Conservation (phyloP, 2,888 invertebrate genomes). For the Metellina segmentata region DNA sequence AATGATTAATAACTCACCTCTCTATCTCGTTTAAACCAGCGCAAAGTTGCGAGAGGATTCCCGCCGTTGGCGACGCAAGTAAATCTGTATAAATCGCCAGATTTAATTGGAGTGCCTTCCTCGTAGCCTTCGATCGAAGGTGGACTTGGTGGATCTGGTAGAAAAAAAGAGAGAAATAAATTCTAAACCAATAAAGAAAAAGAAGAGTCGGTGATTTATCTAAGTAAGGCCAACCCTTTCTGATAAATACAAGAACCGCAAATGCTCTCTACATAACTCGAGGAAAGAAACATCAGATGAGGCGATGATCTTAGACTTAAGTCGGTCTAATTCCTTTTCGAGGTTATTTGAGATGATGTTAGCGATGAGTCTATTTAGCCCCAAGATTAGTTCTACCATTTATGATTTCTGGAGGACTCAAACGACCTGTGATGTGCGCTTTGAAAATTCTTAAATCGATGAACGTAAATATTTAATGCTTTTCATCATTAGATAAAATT, state of each 20-base stretch:
- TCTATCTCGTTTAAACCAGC: constrained; percentile 96
- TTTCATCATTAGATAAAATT: no score
- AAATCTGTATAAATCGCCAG: constrained; percentile 92
- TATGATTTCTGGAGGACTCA: no score
- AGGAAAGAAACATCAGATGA: background rate
- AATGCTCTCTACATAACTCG: background rate
- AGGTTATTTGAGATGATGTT: background rate
- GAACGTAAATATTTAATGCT: no score
- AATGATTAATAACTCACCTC: constrained; percentile 84
- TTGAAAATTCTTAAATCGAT: no score
- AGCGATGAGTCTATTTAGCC: no score
- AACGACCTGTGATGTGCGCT: no score
- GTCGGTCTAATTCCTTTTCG: background rate
- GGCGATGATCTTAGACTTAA: background rate
- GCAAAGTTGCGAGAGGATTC: constrained; percentile 94
- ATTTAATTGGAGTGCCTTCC: constrained; percentile 89
- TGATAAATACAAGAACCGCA: constrained; percentile 4
- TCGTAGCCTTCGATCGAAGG: constrained; percentile 94
- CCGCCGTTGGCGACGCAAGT: constrained; percentile 96
- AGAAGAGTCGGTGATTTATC: constrained; percentile 35
- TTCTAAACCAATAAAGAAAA: background rate
- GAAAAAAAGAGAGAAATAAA: background rate
- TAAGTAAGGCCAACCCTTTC: constrained; percentile 27
- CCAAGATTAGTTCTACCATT: no score
- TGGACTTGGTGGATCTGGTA: constrained; percentile 93